Evolutionary conservation across 2,797 vertebrate species (phyloP), one percentile per base, ranked within the genome.

Genomic region (Champsocephalus esox): DNA sequence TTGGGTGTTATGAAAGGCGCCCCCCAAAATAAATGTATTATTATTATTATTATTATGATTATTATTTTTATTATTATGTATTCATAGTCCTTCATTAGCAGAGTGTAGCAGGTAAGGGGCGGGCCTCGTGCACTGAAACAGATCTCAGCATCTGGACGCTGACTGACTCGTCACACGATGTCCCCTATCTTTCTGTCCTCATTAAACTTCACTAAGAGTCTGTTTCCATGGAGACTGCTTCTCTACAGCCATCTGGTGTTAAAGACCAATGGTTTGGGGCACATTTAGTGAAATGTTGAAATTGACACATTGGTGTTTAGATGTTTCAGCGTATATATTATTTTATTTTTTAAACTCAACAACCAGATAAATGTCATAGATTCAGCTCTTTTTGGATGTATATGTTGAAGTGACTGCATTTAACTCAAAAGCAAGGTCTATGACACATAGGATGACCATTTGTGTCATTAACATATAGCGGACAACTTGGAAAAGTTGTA

Each of bases 81-180:
- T 81, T 70, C 66, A 75, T 63, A 71, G 60, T 21, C 32, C 32
- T 77, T 87, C 44, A 85, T 86, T 81, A 83, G 54, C n/a, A 44
- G 44, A 50, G 49, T 50, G 44, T 38, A 34, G 43, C 45, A 13
- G 56, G 50, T 61, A 51, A 12, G 64, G 7, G 52, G 24, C 66
- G 74, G 70, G 81, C 83, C 60, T 38, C 7, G 19, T 75, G 74
- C 82, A 79, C 76, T 73, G 70, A 68, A 74, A 79, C 51, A 70
- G 64, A 80, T 78, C 67, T 79, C 65, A 75, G 71, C 76, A 84
- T 84, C 74, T 87, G 81, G 76, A 79, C 19, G 14, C 49, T 21
- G 57, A 43, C 49, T 21, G 57, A 43, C 62, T 46, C 13, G 54
- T 64, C 69, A 54, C 75, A 44, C 71, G 63, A 57, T 24, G 2